Base-by-base conservation (phyloP, 2,888 invertebrate species). In the Metallyticus violacea region DNA sequence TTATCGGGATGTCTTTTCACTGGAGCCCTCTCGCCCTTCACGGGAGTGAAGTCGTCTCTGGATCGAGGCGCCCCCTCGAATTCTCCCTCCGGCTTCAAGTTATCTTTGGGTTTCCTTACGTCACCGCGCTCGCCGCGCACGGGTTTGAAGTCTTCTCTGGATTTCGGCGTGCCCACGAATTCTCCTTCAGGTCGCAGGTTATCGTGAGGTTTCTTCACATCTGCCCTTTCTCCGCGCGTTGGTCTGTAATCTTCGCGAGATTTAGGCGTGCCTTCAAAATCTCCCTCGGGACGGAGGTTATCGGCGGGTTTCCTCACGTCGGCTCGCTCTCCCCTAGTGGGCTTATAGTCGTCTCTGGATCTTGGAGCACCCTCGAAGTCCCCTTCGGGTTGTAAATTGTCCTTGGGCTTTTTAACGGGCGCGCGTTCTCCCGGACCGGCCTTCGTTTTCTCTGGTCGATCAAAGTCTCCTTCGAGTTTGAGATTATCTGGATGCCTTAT, bases 121-220 rank as follows among this genome's bases (percentile, higher is more conserved):
- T 90, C 89, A 0, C 91, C 89, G 86, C 93, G 90, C 85, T 91
- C 86, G 89, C 90, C 86, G 88, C 89, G 26, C 1, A 40, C 62
- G 15, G 89, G 89, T 7, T 29, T 90, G 79, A 85, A 87, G 27
- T 88, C 88, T 80, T 91, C 90, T 86, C 89, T 90, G 1, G 90
- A 90, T 9, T 90, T 90, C 5, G 91, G 89, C 28, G 92, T 92
- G 79, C 91, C 91, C 82, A 91, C 90, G 88, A 92, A 92, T 4
- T 91, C 91, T 3, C 93, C 93, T 90, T 94, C 94, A 0, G 93
- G 92, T 30, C 91, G 91, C 0, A 94, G 90, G 89, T 94, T 94
- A 88, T 95, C 94, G 62, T 92, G 90, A 0, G 93, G 94, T 76
- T 87, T 89, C 28, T 86, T 87, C 1, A 87, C 82, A 7, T 86